Evolutionary conservation across 2,888 invertebrate genomes (phyloP).

Genomic region (Nymphalis polychloros): DNA sequence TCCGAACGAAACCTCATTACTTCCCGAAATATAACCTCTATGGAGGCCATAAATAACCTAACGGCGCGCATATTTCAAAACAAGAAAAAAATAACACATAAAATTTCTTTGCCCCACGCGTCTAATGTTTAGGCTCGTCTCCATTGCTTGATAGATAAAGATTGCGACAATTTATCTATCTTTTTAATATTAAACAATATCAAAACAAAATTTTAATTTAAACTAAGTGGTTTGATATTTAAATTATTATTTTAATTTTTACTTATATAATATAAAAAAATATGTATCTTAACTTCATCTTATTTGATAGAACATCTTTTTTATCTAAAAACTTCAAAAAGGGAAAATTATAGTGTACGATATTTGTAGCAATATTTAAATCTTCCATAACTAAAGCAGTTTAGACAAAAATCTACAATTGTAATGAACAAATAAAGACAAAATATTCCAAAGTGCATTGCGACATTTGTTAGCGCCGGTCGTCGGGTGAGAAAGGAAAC

Average conservation of each 20-base stretch:
- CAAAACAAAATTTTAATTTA: not conserved
- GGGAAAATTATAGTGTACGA: not conserved
- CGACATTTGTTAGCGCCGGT: conserved; percentile 35
- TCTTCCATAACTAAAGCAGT: not conserved
- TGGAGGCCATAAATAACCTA: conserved; percentile 80
- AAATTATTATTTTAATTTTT: too few relatives aligned
- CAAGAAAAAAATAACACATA: conserved; percentile 80
- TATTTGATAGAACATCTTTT: too few relatives aligned
- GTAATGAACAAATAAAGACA: conserved; percentile 12
- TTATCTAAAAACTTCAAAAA: not conserved
- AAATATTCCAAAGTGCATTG: conserved; percentile 33
- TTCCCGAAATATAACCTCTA: conserved; percentile 80
- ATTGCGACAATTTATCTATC: not conserved
- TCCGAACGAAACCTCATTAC: conserved; percentile 81
- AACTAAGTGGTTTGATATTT: not conserved
- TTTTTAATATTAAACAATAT: not conserved
- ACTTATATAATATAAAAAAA: too few relatives aligned
- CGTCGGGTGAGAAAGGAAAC: conserved; percentile 52
- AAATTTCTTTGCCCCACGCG: conserved; percentile 77
- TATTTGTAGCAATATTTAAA: not conserved
- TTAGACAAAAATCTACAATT: not conserved
- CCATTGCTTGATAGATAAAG: conserved; percentile 47
- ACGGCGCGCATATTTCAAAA: conserved; percentile 81
- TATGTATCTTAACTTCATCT: too few relatives aligned
- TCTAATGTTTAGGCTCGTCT: conserved; percentile 68